A percentile compares a stretch with the other conserved stretches of the same genome.
Conservation (phyloP, 1,140 invertebrate genomes). For the Brachionus koreanus region DNA sequence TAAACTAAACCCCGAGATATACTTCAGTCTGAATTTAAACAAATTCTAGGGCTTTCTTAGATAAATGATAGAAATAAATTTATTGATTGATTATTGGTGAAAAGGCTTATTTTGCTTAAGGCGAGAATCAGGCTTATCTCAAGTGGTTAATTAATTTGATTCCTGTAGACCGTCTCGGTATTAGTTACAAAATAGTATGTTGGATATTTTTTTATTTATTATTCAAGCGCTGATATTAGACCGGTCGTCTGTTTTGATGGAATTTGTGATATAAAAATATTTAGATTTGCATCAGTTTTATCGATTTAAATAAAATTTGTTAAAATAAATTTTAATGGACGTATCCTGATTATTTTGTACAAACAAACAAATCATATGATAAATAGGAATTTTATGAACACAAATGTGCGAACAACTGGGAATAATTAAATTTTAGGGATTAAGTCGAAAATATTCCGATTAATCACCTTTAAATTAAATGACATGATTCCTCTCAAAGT, state of each 20-base stretch:
- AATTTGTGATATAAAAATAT: background rate
- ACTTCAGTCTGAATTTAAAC: background rate
- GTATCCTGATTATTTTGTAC: background rate
- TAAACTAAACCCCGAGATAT: background rate
- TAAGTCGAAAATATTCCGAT: background rate
- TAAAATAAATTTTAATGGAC: background rate
- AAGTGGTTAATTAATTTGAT: background rate
- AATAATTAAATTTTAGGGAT: background rate
- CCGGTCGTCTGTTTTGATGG: background rate
- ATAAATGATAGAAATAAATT: background rate
- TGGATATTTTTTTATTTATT: background rate
- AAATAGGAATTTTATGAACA: background rate
- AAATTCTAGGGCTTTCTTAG: background rate
- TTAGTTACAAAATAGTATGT: background rate
- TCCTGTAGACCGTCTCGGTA: background rate
- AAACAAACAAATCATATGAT: background rate
- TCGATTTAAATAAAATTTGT: background rate
- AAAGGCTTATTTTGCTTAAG: background rate
- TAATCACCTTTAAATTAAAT: background rate
- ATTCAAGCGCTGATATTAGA: background rate
- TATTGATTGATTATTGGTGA: conserved; percentile 1
- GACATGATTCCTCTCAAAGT: background rate
- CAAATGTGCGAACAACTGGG: background rate
- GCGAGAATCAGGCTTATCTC: background rate
- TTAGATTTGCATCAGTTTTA: conserved; percentile 8